Conservation (phyloP, 53 echinoderm and acorn worm species). For the Mesocentrotus franciscanus region DNA sequence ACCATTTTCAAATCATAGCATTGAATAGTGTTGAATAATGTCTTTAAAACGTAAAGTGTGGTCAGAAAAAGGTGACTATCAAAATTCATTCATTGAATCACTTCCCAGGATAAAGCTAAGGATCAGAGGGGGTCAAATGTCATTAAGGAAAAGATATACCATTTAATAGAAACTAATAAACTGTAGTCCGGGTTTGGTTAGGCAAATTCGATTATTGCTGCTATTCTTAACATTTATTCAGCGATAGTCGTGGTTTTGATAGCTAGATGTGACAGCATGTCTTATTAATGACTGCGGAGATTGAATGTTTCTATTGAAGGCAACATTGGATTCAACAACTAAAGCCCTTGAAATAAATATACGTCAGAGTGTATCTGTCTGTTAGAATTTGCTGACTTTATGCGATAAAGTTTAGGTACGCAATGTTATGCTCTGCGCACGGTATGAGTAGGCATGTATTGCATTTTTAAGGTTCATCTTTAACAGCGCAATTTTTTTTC, state of each 20-base stretch:
- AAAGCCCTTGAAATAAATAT: background rate
- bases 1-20: background rate
- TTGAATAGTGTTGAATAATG: background rate
- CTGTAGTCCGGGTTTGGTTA: background rate
- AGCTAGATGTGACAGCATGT: background rate
- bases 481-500: too few relatives aligned
- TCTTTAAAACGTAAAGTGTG: background rate
- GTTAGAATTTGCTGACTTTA: background rate
- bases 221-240: background rate
- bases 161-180: background rate
- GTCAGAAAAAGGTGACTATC: background rate
- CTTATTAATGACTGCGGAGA: background rate
- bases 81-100: background rate
- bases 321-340: slow-evolving; percentile 15
- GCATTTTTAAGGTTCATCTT: too few relatives aligned
- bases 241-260: background rate
- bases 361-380: background rate
- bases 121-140: background rate
- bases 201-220: background rate
- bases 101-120: background rate
- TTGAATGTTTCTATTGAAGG: background rate
- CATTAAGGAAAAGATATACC: background rate
- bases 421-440: background rate
- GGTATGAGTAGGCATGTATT: too few relatives aligned
- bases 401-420: background rate